Evolutionary conservation across 2,113 vertebrate species (phyloP).

Genomic region (Anguilla japonica): DNA sequence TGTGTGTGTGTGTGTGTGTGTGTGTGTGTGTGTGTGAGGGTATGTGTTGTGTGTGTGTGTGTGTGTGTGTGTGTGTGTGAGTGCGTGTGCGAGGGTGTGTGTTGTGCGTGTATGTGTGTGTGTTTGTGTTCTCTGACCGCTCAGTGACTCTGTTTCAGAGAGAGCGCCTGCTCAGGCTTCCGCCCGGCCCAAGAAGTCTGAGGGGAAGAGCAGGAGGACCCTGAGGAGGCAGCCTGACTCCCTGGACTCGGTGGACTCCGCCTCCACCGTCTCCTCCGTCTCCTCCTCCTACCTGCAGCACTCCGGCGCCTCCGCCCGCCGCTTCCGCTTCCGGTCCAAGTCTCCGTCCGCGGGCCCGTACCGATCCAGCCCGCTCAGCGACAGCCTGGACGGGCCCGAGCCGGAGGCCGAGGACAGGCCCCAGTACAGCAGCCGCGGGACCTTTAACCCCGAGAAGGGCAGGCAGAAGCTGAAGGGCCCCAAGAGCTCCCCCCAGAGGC

Average conservation of each 20-base stretch:
- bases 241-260: slow-evolving; percentile 69
- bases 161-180: slow-evolving; percentile 69
- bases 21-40: too few relatives aligned
- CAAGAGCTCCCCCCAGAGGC: slow-evolving; percentile 78
- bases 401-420: slow-evolving; percentile 74
- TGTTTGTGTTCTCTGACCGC: not conserved
- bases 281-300: slow-evolving; percentile 72
- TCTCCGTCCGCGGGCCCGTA: slow-evolving; percentile 68
- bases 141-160: slow-evolving; percentile 62
- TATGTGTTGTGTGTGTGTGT: too few relatives aligned
- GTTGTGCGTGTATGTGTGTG: slow-evolving; percentile 55
- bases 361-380: slow-evolving; percentile 25
- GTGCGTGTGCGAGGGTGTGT: too few relatives aligned
- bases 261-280: slow-evolving; percentile 66
- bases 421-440: slow-evolving; percentile 87
- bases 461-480: slow-evolving; percentile 87
- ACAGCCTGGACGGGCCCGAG: slow-evolving; percentile 57
- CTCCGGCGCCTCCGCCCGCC: slow-evolving; percentile 70
- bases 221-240: slow-evolving; percentile 73
- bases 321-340: slow-evolving; percentile 86
- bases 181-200: slow-evolving; percentile 67
- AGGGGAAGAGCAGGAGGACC: slow-evolving; percentile 65
- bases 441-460: slow-evolving; percentile 89
- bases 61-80: too few relatives aligned
- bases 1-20: too few relatives aligned